Evolutionary conservation across 92 coral and sea anemone species (phyloP).

Genomic region (Epizoanthus stellaris): DNA sequence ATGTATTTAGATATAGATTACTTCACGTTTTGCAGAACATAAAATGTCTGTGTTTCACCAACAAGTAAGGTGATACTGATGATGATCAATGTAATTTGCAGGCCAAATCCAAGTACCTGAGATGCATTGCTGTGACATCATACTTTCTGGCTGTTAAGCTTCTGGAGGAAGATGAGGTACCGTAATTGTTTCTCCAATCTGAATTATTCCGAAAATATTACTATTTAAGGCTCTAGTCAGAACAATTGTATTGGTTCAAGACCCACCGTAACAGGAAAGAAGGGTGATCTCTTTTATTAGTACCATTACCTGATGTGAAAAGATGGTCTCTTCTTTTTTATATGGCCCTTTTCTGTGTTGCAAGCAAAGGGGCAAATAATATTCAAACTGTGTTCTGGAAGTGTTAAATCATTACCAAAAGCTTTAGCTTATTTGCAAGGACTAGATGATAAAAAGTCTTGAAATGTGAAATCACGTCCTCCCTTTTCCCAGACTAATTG

Average conservation of each 20-base stretch:
- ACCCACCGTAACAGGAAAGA: no score
- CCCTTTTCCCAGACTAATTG: neutral
- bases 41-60: no score
- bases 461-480: neutral
- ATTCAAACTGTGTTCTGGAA: no score
- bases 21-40: no score
- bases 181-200: neutral
- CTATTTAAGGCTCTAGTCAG: neutral
- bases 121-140: constrained; percentile 92
- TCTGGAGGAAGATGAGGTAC: constrained; percentile 96
- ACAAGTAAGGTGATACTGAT: neutral
- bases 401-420: neutral
- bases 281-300: no score
- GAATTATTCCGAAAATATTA: neutral
- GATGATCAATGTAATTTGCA: constrained; percentile 16
- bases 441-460: no score
- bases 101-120: constrained; percentile 93
- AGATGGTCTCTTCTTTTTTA: no score
- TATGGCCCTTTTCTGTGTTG: no score
- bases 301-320: no score
- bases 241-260: neutral
- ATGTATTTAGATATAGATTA: no score
- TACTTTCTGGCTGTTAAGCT: constrained; percentile 93
- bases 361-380: no score
- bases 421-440: neutral